Evolutionary conservation across 2,888 invertebrate species (phyloP), one percentile per base, ranked within the genome.

Genomic region (Opisthograptis luteolata): DNA sequence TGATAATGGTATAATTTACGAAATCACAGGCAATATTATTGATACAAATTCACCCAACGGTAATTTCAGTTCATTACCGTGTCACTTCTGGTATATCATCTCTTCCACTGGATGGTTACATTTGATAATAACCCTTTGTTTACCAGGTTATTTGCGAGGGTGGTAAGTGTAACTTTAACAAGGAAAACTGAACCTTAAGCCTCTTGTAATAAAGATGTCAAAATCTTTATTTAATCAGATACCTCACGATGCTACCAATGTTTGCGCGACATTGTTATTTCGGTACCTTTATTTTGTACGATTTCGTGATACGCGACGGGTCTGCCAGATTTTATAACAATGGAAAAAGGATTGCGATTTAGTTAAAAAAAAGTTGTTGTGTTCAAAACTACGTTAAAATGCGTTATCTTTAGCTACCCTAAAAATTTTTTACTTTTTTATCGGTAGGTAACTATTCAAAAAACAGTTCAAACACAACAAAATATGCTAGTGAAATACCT

Each of bases 301-400:
- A 43, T 72, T 77, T 64, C 78, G 82, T 81, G 81, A 81, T 80
- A 70, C 70, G 72, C 70, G 73, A 64, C 63, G 70, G 69, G 70
- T 71, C 67, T 67, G 73, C 70, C 76, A 81, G 84, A 81, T 83
- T 79, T 78, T 71, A 53, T 72, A 73, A 81, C 81, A 79, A 81
- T 71, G 58, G 68, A 4, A 30, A 58, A 52, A 40, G 57, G 51
- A 62, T 57, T 44, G 48, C 50, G 22, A 45, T 24, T 48, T 60
- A 45, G 62, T 60, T 63, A 67, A 70, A 70, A 72, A 62, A 40
- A 72, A 62, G 66, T 70, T 65, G 62, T 58, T 64, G 58, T 56
- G 61, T 55, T 20, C 35, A 25, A 10, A 5, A 10, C 10, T 25
- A 10, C 10, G 25, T 25, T 25, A 2, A 3, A 10, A n/a, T n/a